Evolutionary conservation across 2,113 vertebrate genomes (phyloP), one percentile per base, ranked within the genome.

Genomic region (Nothocercus nigrocapillus): DNA sequence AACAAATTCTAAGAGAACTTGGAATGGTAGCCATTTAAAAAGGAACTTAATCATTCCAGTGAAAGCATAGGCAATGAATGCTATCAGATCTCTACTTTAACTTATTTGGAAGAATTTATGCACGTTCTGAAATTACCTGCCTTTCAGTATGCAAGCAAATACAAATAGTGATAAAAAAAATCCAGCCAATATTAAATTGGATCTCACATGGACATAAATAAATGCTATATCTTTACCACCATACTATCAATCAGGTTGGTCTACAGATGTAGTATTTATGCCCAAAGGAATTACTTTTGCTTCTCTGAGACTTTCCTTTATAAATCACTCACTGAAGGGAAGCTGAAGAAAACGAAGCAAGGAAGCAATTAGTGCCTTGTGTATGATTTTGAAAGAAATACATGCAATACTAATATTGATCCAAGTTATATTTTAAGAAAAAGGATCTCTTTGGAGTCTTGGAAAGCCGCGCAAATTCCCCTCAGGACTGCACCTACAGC

Each of bases 71-170:
- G 30, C 42, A 82, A 58, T 67, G 38, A 47, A 92, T 82, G 7
- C 7, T 28, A 40, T 40, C 38, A 38, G 25, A 38, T 49, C 54
- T 49, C 15, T 80, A 22, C 62, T 76, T 82, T 56, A 82, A 21
- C 34, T 94, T 28, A 69, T 91, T 58, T 89, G 32, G 44, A 76
- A 85, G n/a, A 92, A 91, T 73, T 79, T 91, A 91, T 94, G 53
- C 40, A 17, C 36, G 14, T 58, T 92, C 47, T 77, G 58, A 87
- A 92, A 91, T 89, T 85, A 56, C 53, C 62, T 64, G 44, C 24
- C 44, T 79, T 95, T 87, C 54, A 53, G 36, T 69, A 80, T 76
- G 70, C 54, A 76, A 91, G 24, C 18, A 80, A 95, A 88, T 89
- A 82, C 19, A 89, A 81, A 85, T 24, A 2, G 1, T 47, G 18